phyloP scores from a whole-genome alignment of 2,797 vertebrate genomes.

The Pseudochirops corinnae region DNA sequence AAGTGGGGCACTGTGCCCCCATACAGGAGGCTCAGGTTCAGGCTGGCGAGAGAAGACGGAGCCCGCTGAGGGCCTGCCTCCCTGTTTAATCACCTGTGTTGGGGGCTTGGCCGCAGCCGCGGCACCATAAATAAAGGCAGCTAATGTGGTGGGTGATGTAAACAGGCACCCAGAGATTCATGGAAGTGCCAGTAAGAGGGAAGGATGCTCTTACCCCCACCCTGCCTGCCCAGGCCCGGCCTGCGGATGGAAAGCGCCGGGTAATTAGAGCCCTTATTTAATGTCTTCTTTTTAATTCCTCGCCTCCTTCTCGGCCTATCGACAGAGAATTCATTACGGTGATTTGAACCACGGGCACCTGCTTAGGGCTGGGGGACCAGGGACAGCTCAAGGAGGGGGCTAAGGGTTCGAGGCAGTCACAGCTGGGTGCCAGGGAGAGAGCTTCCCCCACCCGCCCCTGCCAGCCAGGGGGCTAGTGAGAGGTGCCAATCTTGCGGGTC shows the following conservation, averaged over 20 bases:
- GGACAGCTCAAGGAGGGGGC: slow-evolving; percentile 29
- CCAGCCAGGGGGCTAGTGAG: slow-evolving; percentile 36
- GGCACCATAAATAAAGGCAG: slow-evolving; percentile 75
- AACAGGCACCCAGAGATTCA: slow-evolving; percentile 76
- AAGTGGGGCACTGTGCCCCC: not conserved
- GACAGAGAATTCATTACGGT: slow-evolving; percentile 54
- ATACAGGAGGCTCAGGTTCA: not conserved
- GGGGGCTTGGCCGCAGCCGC: slow-evolving; percentile 67
- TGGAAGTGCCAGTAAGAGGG: slow-evolving; percentile 68
- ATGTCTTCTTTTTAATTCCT: slow-evolving; percentile 78
- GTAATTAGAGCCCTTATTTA: slow-evolving; percentile 81
- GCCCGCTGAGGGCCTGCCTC: slow-evolving; percentile 40
- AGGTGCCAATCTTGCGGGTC: slow-evolving; percentile 66
- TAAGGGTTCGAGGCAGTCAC: not conserved
- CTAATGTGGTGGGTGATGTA: slow-evolving; percentile 71
- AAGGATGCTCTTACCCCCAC: slow-evolving; percentile 31
- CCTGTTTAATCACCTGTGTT: slow-evolving; percentile 71
- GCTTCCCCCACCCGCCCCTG: not conserved
- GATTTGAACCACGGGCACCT: not conserved
- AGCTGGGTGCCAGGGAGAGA: not conserved
- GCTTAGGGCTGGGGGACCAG: slow-evolving; percentile 13
- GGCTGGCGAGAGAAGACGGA: not conserved
- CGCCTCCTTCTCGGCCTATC: slow-evolving; percentile 73
- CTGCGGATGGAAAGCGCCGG: slow-evolving; percentile 71
- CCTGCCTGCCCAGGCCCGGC: slow-evolving; percentile 63